A percentile compares a stretch with the other conserved stretches of the same genome.
Evolutionary conservation across 2,113 vertebrate genomes (phyloP).

Genomic region (Clupea harengus): DNA sequence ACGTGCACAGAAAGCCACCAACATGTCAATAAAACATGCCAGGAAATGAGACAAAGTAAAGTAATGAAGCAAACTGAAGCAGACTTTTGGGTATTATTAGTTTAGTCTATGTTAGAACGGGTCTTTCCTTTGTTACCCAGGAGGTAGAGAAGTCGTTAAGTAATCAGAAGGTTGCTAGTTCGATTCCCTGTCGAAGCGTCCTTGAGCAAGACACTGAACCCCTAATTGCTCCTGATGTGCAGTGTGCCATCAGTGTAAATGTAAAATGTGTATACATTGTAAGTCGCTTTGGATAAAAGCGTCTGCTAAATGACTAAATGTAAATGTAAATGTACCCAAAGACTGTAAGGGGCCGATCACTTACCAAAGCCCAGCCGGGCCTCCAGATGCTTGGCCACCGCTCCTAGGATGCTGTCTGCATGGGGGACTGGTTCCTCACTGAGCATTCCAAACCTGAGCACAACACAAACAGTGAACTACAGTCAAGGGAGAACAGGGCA

Average conservation of each 20-base stretch:
- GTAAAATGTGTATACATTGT: too few species aligned
- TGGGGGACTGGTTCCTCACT: conserved; percentile 80
- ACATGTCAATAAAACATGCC: background rate
- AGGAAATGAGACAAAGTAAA: background rate
- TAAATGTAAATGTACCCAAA: too few species aligned
- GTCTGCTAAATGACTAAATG: too few species aligned
- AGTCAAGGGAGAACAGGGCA: background rate
- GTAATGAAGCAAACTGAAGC: background rate
- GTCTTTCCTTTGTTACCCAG: background rate
- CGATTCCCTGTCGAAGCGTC: too few species aligned
- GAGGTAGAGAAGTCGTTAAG: too few species aligned
- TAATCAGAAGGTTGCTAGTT: too few species aligned
- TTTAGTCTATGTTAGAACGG: background rate
- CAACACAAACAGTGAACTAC: background rate
- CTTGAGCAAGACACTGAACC: too few species aligned
- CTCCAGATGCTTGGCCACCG: conserved; percentile 88
- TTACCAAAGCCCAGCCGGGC: conserved; percentile 85
- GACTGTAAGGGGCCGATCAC: conserved; percentile 33
- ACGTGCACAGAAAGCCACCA: background rate
- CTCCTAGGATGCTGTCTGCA: conserved; percentile 79
- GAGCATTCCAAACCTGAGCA: conserved; percentile 85
- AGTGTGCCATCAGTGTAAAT: too few species aligned
- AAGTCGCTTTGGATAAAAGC: too few species aligned
- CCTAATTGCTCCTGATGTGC: too few species aligned
- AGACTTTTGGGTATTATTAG: background rate